Conservation (phyloP, 2,113 vertebrate genomes). For the Platichthys stellatus region DNA sequence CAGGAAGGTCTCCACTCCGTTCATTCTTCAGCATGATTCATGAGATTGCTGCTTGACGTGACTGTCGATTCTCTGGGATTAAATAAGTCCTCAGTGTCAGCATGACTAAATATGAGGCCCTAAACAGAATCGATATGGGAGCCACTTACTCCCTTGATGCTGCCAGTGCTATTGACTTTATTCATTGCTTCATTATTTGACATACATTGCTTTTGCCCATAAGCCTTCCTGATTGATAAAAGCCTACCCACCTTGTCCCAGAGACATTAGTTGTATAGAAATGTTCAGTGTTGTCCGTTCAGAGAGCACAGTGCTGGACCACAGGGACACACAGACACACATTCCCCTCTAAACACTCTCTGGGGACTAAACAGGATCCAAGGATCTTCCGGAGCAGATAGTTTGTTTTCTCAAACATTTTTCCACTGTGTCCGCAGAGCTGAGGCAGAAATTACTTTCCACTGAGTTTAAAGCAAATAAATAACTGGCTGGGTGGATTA, state of each 20-base stretch:
- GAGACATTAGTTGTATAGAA: background rate
- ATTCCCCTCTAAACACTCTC: constrained; percentile 40
- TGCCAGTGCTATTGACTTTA: no score
- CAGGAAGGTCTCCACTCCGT: background rate
- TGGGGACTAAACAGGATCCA: constrained; percentile 63
- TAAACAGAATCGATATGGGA: no score
- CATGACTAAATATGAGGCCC: background rate
- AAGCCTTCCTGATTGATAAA: no score
- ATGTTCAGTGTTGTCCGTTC: background rate
- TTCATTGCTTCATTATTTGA: no score
- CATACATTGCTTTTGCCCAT: no score
- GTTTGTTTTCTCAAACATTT: constrained; percentile 60
- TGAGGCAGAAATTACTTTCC: constrained; percentile 30
- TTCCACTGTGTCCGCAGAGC: constrained; percentile 8
- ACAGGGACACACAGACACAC: constrained; percentile 4
- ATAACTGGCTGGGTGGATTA: constrained; percentile 23
- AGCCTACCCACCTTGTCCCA: background rate
- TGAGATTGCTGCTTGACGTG: background rate
- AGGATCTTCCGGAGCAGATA: constrained; percentile 36
- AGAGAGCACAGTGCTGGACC: background rate
- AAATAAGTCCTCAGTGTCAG: background rate
- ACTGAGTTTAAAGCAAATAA: constrained; percentile 47
- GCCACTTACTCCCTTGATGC: no score
- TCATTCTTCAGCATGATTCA: background rate
- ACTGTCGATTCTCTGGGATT: background rate